Conservation (phyloP, 2,113 vertebrate genomes). For the Oxyura jamaicensis region DNA sequence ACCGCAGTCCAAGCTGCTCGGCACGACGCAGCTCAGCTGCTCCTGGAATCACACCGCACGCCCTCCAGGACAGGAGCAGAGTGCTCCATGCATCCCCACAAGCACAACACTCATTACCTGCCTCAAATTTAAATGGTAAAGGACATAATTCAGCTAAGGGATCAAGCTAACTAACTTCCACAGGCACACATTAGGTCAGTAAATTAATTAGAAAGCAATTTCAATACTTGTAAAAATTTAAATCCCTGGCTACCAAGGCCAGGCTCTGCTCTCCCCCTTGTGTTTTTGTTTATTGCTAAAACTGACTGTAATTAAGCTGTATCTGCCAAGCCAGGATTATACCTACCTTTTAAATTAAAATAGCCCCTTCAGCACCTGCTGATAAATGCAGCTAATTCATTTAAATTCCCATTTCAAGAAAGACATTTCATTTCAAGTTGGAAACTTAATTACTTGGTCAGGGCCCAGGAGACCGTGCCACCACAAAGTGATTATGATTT, state of each 20-base stretch:
- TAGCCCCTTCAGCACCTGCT: neutral
- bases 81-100: neutral
- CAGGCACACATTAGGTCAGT: neutral
- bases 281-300: conserved; percentile 20
- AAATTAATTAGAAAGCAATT: conserved; percentile 47
- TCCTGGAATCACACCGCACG: too few species aligned
- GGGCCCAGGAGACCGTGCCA: conserved; percentile 13
- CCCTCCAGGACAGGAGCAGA: neutral
- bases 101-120: rapidly evolving
- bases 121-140: neutral
- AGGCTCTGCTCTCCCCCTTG: neutral
- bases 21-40: too few species aligned
- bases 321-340: conserved; percentile 32
- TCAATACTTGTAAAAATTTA: neutral
- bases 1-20: too few species aligned
- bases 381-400: conserved; percentile 52
- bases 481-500: neutral
- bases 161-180: neutral
- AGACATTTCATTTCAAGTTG: conserved; percentile 57
- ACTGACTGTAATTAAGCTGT: conserved; percentile 34
- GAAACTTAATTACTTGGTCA: conserved; percentile 36
- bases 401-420: conserved; percentile 46
- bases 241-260: neutral
- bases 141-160: neutral
- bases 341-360: conserved; percentile 53